Evolutionary conservation across 2,888 invertebrate genomes (phyloP), one percentile per base, ranked within the genome.

Genomic region (Sturmia bella): DNA sequence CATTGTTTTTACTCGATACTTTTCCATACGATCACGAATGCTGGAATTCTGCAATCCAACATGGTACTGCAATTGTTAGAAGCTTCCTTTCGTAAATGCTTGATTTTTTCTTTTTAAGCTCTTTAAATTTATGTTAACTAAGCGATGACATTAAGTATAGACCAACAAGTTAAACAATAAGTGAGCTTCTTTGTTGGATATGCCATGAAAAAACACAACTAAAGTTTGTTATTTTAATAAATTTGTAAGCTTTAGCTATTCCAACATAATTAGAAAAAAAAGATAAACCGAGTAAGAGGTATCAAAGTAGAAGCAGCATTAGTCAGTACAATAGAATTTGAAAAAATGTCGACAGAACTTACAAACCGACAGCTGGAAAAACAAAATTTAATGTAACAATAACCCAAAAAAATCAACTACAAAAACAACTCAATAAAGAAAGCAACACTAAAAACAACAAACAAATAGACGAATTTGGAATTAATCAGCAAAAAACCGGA

Each of bases 361-460:
- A 43, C 39, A 81, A 72, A 64, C 37, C 39, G 68, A 56, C 82
- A 82, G 82, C 82, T 82, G 82, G 61, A 78, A 75, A 66, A 82
- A 82, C 75, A 75, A 69, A 80, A 80, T 66, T 54, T 69, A 63
- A 54, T 74, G 78, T 56, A 74, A 66, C 78, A 78, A 78, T 68
- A 74, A 77, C 45, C 59, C 54, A 43, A 57, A 69, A n/a, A 64
- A 48, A 17, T 12, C 17, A 39, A 74, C 56, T 48, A 74, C 68
- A 63, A 57, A 77, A 80, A 39, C 15, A 80, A 68, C 52, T n/a
- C 43, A 56, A 68, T 57, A 66, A 43, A 72, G 72, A 32, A 66
- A 69, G 64, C 52, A 74, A 54, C 50, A 66, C 27, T 66, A 43
- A 80, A 77, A 78, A 74, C 63, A 82, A 76, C 57, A 73, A 72